A percentile compares a stretch with the other conserved stretches of the same genome.
Conservation (phyloP, 2,113 vertebrate genomes). For the Muntiacus muntjak region DNA sequence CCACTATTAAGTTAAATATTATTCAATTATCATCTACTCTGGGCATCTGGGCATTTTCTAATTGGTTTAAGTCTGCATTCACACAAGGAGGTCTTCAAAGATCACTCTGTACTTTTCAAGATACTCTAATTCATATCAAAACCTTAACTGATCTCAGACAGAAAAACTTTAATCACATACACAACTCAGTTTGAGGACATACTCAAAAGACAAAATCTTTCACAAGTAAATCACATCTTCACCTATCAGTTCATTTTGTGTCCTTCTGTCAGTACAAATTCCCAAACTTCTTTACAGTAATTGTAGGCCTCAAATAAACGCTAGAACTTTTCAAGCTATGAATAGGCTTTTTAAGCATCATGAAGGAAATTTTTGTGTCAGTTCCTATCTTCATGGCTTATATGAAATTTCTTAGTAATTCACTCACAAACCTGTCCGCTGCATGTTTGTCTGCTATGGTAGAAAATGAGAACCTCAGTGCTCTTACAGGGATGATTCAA, state of each 20-base stretch:
- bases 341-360: not conserved
- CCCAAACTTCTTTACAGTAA: not conserved
- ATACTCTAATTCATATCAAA: not conserved
- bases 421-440: not conserved
- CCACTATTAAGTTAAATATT: not conserved
- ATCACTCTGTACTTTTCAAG: not conserved
- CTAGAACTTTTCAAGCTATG: not conserved
- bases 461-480: not conserved
- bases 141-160: not conserved
- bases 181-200: not conserved
- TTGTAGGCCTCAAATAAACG: not conserved
- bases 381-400: not conserved
- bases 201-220: not conserved
- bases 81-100: not conserved
- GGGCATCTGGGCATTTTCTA: conserved; percentile 19
- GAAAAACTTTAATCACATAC: not conserved
- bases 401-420: not conserved
- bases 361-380: not conserved
- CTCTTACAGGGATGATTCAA: not conserved
- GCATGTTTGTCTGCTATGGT: not conserved
- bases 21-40: not conserved
- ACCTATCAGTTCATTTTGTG: not conserved
- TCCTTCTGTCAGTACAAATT: not conserved
- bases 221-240: not conserved
- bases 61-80: not conserved